Conservation (phyloP, 2,797 vertebrate species). For the Anomalospiza imberbis region DNA sequence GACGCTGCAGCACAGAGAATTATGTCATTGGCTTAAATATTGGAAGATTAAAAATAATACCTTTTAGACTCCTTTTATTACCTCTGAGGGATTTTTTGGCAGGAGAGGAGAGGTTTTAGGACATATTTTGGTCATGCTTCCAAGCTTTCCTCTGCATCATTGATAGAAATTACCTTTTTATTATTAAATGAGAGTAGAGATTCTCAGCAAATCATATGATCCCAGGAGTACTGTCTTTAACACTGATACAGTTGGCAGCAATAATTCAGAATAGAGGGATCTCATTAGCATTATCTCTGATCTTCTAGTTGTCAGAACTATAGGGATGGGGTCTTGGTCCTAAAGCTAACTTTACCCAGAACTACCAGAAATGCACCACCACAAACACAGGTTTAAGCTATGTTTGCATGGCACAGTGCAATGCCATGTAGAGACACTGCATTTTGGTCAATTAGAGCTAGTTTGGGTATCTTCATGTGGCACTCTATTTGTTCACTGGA, state of each 20-base stretch:
- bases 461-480: not conserved
- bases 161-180: constrained; percentile 65
- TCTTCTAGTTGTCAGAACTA: constrained; percentile 6
- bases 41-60: constrained; percentile 61
- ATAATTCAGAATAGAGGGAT: not conserved
- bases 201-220: constrained; percentile 49
- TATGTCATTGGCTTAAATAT: constrained; percentile 52
- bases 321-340: not conserved
- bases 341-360: not conserved
- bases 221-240: constrained; percentile 22
- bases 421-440: not conserved
- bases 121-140: constrained; percentile 59
- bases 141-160: constrained; percentile 59
- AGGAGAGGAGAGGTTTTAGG: constrained; percentile 53
- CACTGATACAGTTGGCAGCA: not conserved
- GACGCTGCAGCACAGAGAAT: constrained; percentile 35
- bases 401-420: not conserved
- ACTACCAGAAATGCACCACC: not conserved
- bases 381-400: not conserved
- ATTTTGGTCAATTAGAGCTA: constrained; percentile 23
- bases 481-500: constrained; percentile 21
- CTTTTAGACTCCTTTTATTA: constrained; percentile 60
- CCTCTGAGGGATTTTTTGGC: constrained; percentile 59
- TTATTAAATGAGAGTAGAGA: constrained; percentile 59
- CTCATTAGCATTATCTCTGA: not conserved